phyloP scores from a whole-genome alignment of 1,140 invertebrate species.

The Tribolium castaneum region DNA sequence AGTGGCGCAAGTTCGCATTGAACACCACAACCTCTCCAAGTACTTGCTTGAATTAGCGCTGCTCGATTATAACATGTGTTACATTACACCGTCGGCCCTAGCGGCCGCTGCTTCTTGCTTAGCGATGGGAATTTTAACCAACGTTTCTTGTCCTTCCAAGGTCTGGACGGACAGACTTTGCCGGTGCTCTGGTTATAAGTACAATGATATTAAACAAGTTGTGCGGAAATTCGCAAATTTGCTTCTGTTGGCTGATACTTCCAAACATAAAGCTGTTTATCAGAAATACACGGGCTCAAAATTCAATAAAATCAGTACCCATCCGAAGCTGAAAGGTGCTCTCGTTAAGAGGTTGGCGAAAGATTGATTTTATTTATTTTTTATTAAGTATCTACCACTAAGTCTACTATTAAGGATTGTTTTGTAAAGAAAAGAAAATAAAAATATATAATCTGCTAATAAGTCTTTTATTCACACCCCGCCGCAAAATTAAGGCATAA shows the following conservation, averaged over 20 bases:
- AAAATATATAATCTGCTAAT: too few relatives aligned
- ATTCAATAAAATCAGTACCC: slow-evolving; percentile 66
- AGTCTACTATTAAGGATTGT: neutral
- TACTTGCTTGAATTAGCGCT: slow-evolving; percentile 88
- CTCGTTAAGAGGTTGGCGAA: slow-evolving; percentile 60
- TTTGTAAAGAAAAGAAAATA: neutral
- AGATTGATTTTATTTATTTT: neutral
- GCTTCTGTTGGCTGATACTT: slow-evolving; percentile 63
- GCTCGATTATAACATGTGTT: slow-evolving; percentile 84
- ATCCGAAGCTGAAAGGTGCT: slow-evolving; percentile 64
- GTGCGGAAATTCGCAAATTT: slow-evolving; percentile 63
- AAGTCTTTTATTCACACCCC: too few relatives aligned
- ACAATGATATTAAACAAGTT: slow-evolving; percentile 64
- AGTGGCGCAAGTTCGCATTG: slow-evolving; percentile 72
- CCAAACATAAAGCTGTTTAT: slow-evolving; percentile 65
- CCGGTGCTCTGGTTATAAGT: slow-evolving; percentile 65
- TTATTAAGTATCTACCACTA: neutral
- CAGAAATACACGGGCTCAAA: slow-evolving; percentile 66
- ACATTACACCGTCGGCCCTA: slow-evolving; percentile 83
- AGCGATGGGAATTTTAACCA: slow-evolving; percentile 65
- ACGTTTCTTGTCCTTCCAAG: slow-evolving; percentile 56
- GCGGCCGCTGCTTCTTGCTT: slow-evolving; percentile 82
- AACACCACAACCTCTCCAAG: slow-evolving; percentile 89
- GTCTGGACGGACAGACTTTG: slow-evolving; percentile 66
- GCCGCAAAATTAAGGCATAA: too few relatives aligned